Evolutionary conservation across 2,888 invertebrate species (phyloP).

Genomic region (Orgyia antiqua): DNA sequence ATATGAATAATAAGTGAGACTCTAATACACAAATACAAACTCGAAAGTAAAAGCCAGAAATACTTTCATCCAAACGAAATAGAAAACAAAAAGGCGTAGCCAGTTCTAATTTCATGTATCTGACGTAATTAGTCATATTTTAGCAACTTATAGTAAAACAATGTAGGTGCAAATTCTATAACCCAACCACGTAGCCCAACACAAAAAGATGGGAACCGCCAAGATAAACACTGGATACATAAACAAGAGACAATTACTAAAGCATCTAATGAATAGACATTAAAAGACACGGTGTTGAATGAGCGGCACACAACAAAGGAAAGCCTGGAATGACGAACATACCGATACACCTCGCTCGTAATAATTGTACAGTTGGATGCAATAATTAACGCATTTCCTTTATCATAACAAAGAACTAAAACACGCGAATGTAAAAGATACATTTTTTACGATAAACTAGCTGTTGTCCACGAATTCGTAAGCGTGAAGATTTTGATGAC

Average conservation of each 20-base stretch:
- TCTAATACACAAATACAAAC: too few species aligned
- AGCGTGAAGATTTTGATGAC: too few species aligned
- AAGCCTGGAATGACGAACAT: constrained; percentile 33
- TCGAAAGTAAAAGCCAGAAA: too few species aligned
- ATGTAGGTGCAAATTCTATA: neutral
- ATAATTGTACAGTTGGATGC: constrained; percentile 44
- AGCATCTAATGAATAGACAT: constrained; percentile 44
- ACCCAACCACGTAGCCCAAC: constrained; percentile 1
- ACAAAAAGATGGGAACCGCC: constrained; percentile 22
- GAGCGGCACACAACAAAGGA: constrained; percentile 53
- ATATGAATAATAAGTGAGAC: too few species aligned
- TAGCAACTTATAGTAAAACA: too few species aligned
- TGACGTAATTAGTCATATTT: too few species aligned
- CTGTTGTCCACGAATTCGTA: too few species aligned
- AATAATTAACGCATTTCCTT: constrained; percentile 53
- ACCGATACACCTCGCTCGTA: constrained; percentile 42
- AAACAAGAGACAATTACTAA: constrained; percentile 35
- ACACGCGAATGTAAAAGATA: too few species aligned
- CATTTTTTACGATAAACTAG: too few species aligned
- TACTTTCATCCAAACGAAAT: too few species aligned
- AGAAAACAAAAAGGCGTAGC: too few species aligned
- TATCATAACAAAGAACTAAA: constrained; percentile 25
- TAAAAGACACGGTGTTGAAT: constrained; percentile 44
- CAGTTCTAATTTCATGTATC: too few species aligned
- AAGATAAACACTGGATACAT: constrained; percentile 24